Conservation (phyloP, 2,797 vertebrate species). For the Myoxocephalus aenaeus region DNA sequence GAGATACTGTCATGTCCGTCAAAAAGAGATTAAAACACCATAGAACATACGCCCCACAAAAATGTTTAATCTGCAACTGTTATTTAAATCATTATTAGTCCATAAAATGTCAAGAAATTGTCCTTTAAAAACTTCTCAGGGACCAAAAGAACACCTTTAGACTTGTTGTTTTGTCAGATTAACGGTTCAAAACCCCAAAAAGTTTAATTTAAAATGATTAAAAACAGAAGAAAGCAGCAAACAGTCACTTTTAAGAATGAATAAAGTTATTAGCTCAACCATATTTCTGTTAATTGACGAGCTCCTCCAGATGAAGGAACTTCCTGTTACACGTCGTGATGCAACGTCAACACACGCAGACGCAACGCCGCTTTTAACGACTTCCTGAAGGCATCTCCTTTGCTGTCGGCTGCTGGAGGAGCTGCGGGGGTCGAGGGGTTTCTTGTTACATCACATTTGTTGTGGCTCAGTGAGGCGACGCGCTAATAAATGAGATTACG, state of each 20-base stretch:
- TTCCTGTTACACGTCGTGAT: constrained; percentile 23
- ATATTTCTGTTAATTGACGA: neutral
- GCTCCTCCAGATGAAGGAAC: neutral
- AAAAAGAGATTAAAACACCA: no score
- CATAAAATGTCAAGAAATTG: no score
- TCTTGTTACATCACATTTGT: constrained; percentile 23
- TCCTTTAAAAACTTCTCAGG: no score
- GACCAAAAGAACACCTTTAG: no score
- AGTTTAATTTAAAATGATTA: neutral
- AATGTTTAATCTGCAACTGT: no score
- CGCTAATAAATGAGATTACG: neutral
- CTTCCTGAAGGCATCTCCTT: constrained; percentile 5
- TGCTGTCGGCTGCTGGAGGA: constrained; percentile 13
- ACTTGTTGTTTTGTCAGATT: no score
- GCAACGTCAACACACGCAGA: constrained; percentile 52
- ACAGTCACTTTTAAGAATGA: neutral
- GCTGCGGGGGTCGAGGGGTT: neutral
- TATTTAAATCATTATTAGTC: no score
- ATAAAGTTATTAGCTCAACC: no score
- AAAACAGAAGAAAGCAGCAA: neutral
- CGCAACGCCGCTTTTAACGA: constrained; percentile 29
- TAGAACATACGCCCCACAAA: no score
- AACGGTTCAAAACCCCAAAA: no score
- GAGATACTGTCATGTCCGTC: no score
- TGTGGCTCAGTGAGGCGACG: neutral